Conservation (phyloP, 2,797 vertebrate genomes). For the Anguilla pacifica region DNA sequence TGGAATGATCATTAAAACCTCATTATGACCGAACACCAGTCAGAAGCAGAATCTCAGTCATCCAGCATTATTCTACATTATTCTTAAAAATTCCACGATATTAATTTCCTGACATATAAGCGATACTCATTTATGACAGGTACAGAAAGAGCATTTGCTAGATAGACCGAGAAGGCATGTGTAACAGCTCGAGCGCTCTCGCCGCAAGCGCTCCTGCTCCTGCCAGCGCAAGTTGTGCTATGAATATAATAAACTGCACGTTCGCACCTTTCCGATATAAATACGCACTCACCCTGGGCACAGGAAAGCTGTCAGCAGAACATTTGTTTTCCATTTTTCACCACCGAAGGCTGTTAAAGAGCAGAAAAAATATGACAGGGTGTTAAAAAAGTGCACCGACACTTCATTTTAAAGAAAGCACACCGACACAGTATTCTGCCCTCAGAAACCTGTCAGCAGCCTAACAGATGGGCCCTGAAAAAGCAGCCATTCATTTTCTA, state of each 20-base stretch:
- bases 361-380: not conserved
- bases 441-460: constrained; percentile 3
- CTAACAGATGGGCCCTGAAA: constrained; percentile 16
- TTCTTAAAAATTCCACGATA: not conserved
- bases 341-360: constrained; percentile 75
- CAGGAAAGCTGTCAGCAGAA: constrained; percentile 93
- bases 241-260: constrained; percentile 71
- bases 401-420: constrained; percentile 13
- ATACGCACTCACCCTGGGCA: constrained; percentile 91
- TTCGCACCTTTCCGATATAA: constrained; percentile 82
- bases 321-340: constrained; percentile 99
- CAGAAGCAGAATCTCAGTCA: not conserved
- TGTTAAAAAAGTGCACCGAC: constrained; percentile 22
- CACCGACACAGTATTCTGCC: not conserved
- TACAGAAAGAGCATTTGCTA: not conserved
- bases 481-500: not conserved
- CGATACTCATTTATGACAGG: not conserved
- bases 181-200: not conserved
- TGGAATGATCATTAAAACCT: not conserved
- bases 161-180: constrained; percentile 31
- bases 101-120: not conserved
- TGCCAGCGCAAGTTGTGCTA: constrained; percentile 56
- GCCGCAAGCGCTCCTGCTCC: constrained; percentile 14
- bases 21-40: not conserved
- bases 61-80: not conserved